Base-by-base conservation (phyloP, 1,140 invertebrate genomes). In the Acromyrmex echinatior region DNA sequence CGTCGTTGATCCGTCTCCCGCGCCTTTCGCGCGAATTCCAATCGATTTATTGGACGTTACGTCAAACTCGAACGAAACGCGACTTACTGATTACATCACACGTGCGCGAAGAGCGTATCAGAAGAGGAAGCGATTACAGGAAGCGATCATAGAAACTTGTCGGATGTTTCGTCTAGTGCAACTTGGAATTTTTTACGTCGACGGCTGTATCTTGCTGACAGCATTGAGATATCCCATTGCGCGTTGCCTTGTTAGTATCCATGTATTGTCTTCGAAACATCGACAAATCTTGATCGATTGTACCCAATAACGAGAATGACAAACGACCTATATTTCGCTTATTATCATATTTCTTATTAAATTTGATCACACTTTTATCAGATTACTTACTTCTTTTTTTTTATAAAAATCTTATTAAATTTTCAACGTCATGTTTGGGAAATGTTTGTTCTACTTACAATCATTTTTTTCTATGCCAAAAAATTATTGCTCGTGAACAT, bases 41-140 rank as follows among this genome's bases (percentile, higher is more conserved):
- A 10, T 31, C 58, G 35, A 63, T 82, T 88, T 87, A 87, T 82
- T 63, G 51, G 21, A 35, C 18, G 39, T 56, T 18, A 28, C 74
- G 62, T 79, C 35, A n/a, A 70, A 31, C 60, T 10, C 28, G 58
- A 63, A 9, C 56, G n/a, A 25, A 60, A 70, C 53, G 68, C 2
- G 21, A 65, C 21, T 88, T 39, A 51, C 51, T 31, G 39, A 73
- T 45, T 25, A 35, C 65, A 39, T 85, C 60, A 56, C 35, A 56
- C 39, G 21, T 39, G 10, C 35, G 35, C 21, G 7, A 45, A 66
- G 28, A 25, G 39, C 45, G 5, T 58, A 79, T 56, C 51, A 28
- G 12, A 58, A n/a, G 16, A 71, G 79, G 66, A 81, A 62, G 45
- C n/a, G 16, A 18, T 7, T n/a, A 3, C 28, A 10, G 18, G 14